These are phyloP conservation scores for Deroplatys truncata DNA, from an alignment of 2,888 invertebrate genomes.

Conservation along the genomic window DNA sequence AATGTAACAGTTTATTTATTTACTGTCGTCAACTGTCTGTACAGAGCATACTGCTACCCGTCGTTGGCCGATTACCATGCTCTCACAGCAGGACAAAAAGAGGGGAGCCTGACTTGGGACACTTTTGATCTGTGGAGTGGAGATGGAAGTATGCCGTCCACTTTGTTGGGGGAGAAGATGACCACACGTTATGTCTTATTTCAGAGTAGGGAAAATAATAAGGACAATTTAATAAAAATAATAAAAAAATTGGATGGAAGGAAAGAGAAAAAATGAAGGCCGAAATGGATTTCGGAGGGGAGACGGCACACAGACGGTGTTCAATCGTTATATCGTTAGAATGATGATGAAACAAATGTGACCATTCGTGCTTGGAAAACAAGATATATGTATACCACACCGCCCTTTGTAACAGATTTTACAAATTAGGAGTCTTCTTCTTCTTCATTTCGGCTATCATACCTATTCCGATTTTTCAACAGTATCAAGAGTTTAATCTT, in stretches of 20 bases:
- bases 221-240: not conserved
- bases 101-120: not conserved
- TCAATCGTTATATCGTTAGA: not conserved
- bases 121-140: not conserved
- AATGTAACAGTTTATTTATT: no score
- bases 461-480: no score
- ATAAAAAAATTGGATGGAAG: not conserved
- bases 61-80: no score
- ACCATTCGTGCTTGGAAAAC: not conserved
- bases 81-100: no score
- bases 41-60: no score
- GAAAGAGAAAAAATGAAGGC: not conserved
- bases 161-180: not conserved
- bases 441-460: no score
- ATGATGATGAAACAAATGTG: not conserved
- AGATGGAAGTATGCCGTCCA: not conserved
- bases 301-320: not conserved
- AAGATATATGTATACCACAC: not conserved
- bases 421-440: no score
- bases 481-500: no score
- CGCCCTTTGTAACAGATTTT: not conserved
- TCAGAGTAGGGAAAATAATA: not conserved
- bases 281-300: not conserved
- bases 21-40: no score
- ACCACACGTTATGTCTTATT: constrained; percentile 6